These are phyloP conservation scores for Sternotherus odoratus DNA, from an alignment of 2,797 vertebrate species.

Conservation along the genomic window DNA sequence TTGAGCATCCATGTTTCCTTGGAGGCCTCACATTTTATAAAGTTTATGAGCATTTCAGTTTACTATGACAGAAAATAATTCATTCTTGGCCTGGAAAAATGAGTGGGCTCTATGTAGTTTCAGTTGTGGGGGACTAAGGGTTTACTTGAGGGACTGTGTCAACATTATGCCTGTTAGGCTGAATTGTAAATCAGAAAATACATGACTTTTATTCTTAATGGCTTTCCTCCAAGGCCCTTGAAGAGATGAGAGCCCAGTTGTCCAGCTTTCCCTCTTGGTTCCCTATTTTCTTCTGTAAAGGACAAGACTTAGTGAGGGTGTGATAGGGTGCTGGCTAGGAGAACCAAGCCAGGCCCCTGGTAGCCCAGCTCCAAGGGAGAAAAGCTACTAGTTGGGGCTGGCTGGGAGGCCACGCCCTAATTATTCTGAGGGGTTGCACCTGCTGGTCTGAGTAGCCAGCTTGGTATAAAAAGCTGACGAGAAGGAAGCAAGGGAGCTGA, in stretches of 20 bases:
- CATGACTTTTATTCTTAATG: accelerated
- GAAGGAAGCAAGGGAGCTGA: no score
- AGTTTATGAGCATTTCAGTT: not conserved
- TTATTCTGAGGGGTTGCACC: no score
- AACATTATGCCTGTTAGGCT: slow-evolving; percentile 23
- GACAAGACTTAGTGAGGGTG: slow-evolving; percentile 37
- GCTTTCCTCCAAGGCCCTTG: not conserved
- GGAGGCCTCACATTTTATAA: accelerated
- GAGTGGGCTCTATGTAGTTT: accelerated
- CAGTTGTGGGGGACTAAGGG: not conserved
- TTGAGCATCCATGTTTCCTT: not conserved
- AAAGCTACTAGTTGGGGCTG: no score
- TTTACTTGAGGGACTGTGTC: not conserved
- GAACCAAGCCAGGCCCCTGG: no score
- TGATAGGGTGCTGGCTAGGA: no score
- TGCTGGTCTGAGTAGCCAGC: no score
- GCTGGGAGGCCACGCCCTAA: no score
- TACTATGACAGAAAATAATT: not conserved
- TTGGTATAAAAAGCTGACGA: no score
- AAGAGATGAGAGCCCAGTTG: not conserved
- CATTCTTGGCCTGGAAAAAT: accelerated
- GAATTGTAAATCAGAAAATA: slow-evolving; percentile 45
- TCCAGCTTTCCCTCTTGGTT: not conserved
- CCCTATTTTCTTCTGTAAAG: slow-evolving; percentile 7
- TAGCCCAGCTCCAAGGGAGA: no score